phyloP scores from a whole-genome alignment of 2,113 vertebrate genomes.

The Xiphophorus maculatus region DNA sequence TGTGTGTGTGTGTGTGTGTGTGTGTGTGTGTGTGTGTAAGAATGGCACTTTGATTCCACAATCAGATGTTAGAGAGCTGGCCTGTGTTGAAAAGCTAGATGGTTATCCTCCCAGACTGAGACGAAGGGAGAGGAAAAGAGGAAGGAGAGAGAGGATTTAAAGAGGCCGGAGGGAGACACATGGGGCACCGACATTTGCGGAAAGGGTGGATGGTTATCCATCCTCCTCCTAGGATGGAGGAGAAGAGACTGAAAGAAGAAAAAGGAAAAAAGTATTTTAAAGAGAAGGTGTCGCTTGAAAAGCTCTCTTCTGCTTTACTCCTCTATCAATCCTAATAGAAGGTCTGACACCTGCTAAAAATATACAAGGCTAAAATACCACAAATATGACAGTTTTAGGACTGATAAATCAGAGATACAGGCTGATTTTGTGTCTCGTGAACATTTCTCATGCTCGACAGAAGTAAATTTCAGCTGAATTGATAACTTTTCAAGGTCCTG shows the following conservation, averaged over 20 bases:
- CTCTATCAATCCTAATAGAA: constrained; percentile 6
- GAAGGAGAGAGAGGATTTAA: constrained; percentile 27
- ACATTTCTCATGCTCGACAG: too few species aligned
- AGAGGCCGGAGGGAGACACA: constrained; percentile 49
- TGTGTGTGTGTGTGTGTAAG: too few species aligned
- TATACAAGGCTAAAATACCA: constrained; percentile 5
- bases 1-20: too few species aligned
- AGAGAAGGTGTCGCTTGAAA: constrained; percentile 9
- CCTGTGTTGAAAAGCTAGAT: constrained; percentile 69
- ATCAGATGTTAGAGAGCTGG: constrained; percentile 69
- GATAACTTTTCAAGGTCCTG: too few species aligned
- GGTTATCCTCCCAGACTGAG: constrained; percentile 61
- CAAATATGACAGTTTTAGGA: neutral
- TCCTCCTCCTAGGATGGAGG: neutral
- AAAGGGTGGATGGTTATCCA: constrained; percentile 66
- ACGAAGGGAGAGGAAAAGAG: constrained; percentile 51
- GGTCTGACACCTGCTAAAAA: constrained; percentile 15
- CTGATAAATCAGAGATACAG: too few species aligned
- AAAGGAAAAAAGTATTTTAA: constrained; percentile 33
- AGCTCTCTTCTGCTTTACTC: constrained; percentile 7
- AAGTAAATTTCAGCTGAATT: too few species aligned
- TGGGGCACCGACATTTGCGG: constrained; percentile 48
- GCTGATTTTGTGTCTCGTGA: too few species aligned
- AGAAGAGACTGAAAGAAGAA: constrained; percentile 12
- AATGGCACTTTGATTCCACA: constrained; percentile 58